Evolutionary conservation across 2,113 vertebrate genomes (phyloP).

Genomic region (Suncus etruscus): DNA sequence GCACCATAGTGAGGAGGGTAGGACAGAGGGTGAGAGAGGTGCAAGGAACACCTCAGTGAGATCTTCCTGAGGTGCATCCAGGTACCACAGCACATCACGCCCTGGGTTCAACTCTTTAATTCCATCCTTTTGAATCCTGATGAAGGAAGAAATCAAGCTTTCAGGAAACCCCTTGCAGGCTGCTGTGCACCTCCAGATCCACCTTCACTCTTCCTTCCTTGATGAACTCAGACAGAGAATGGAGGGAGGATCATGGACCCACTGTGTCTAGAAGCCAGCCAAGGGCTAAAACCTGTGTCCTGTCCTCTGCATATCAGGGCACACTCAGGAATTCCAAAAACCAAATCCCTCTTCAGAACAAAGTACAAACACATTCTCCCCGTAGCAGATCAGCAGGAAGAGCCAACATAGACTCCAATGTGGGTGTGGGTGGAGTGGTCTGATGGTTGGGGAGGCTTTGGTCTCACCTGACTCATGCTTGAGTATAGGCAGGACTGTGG

Average conservation of each 20-base stretch:
- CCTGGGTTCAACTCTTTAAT: not conserved
- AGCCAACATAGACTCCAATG: not conserved
- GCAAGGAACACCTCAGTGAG: not conserved
- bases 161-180: not conserved
- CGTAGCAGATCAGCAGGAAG: not conserved
- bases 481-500: not conserved
- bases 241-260: too few species aligned
- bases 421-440: not conserved
- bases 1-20: not conserved
- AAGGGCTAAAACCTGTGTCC: not conserved
- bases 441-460: not conserved
- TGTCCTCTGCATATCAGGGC: not conserved
- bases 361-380: conserved; percentile 58
- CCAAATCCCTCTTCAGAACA: conserved; percentile 46
- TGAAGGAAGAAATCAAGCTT: not conserved
- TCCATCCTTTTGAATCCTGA: not conserved
- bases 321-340: not conserved
- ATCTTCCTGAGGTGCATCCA: too few species aligned
- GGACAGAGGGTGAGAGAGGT: accelerated
- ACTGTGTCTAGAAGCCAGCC: too few species aligned
- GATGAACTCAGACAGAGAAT: too few species aligned
- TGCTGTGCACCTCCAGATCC: too few species aligned
- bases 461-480: not conserved
- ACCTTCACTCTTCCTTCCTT: too few species aligned
- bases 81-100: accelerated